These are phyloP conservation scores for Arvicanthis niloticus DNA, from an alignment of 2,113 vertebrate species.

Conservation along the genomic window DNA sequence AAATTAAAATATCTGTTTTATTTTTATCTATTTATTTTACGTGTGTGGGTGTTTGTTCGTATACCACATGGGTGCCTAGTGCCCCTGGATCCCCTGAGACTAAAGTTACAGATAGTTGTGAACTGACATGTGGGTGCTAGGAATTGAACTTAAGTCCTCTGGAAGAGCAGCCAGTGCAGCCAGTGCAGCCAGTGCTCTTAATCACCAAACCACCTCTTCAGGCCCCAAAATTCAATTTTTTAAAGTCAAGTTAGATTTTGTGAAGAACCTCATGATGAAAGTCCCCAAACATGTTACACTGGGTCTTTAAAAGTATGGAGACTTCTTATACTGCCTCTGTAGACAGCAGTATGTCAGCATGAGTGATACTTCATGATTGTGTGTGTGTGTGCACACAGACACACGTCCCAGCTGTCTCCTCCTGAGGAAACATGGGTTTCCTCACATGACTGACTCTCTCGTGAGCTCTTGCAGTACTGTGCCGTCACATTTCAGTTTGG, in stretches of 20 bases:
- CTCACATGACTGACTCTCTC: background rate
- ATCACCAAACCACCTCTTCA: background rate
- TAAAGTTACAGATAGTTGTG: background rate
- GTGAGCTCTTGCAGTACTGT: too few species aligned
- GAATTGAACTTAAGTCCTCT: background rate
- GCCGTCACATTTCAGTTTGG: background rate
- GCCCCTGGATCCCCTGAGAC: background rate
- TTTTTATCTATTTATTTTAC: background rate
- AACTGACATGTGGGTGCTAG: background rate
- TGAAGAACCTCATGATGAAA: accelerated
- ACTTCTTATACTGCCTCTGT: background rate
- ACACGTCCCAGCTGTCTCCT: background rate
- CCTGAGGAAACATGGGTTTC: background rate
- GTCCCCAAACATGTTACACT: background rate
- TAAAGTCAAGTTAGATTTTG: background rate
- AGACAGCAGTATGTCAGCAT: background rate
- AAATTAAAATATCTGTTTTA: background rate
- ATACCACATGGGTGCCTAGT: background rate
- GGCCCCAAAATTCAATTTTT: background rate
- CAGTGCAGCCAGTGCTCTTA: background rate
- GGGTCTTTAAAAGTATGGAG: background rate
- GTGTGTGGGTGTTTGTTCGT: background rate
- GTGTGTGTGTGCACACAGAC: background rate
- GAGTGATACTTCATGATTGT: background rate
- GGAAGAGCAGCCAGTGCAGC: background rate